Percentiles rank a stretch among this genome's conserved stretches.
Conservation (phyloP, 2,113 vertebrate genomes). For the Cryptotis parvus region DNA sequence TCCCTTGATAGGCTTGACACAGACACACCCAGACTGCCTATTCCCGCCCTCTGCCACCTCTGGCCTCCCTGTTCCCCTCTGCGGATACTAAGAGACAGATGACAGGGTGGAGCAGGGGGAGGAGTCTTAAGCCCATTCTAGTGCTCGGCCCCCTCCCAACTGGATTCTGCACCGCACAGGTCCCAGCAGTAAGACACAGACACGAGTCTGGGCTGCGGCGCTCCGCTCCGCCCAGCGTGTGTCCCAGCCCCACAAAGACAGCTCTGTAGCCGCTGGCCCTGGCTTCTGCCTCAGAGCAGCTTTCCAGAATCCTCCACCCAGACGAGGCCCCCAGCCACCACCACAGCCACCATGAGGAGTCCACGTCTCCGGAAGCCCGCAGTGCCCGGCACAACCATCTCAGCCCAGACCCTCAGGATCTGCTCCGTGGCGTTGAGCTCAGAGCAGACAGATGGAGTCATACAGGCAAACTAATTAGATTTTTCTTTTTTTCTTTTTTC, state of each 20-base stretch:
- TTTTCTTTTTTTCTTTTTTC: conserved; percentile 79
- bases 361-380: background rate
- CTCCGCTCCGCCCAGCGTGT: too few relatives aligned
- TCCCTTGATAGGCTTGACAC: too few relatives aligned
- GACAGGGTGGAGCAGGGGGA: background rate
- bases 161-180: background rate
- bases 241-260: background rate
- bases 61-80: background rate
- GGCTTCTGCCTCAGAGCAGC: accelerated
- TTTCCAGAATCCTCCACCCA: background rate
- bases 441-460: conserved; percentile 87
- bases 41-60: too few relatives aligned
- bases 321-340: background rate
- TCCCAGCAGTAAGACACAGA: background rate
- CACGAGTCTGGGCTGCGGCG: background rate
- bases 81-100: background rate
- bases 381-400: accelerated
- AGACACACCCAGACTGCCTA: too few relatives aligned
- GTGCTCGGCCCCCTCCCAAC: background rate
- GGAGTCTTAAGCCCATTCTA: background rate
- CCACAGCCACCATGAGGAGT: background rate
- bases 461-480: conserved; percentile 88
- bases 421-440: conserved; percentile 79
- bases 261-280: background rate
- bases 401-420: conserved; percentile 35